Percentiles rank a stretch among this genome's conserved stretches.
phyloP scores from a whole-genome alignment of 2,888 invertebrate genomes.

The Abrostola tripartita region DNA sequence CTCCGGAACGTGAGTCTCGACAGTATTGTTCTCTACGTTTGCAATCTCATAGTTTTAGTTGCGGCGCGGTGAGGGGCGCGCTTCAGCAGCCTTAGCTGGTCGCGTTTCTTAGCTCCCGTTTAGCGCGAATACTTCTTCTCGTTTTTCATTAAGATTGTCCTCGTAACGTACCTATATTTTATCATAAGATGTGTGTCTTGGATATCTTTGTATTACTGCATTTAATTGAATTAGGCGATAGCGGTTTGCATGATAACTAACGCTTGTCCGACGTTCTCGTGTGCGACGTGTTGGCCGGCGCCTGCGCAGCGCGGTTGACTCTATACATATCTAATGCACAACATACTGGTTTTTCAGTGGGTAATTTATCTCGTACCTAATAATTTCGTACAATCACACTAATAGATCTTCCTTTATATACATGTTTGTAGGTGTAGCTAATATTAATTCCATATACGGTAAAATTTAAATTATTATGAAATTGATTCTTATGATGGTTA shows the following conservation, averaged over 20 bases:
- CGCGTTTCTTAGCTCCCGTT: conserved; percentile 30
- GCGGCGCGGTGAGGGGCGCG: conserved; percentile 21
- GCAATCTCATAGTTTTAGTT: conserved; percentile 74
- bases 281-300: conserved; percentile 22
- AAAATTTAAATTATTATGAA: conserved; percentile 61
- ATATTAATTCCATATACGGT: conserved; percentile 57
- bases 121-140: conserved; percentile 39
- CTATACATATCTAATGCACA: conserved; percentile 59
- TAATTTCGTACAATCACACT: conserved; percentile 61
- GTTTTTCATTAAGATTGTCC: conserved; percentile 47
- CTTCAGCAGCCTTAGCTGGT: conserved; percentile 9
- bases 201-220: conserved; percentile 64
- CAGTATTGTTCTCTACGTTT: conserved; percentile 55
- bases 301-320: conserved; percentile 24
- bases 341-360: conserved; percentile 56
- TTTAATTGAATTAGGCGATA: conserved; percentile 68
- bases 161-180: conserved; percentile 47
- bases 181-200: conserved; percentile 55
- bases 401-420: conserved; percentile 68
- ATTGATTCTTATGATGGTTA: conserved; percentile 78
- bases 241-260: conserved; percentile 61
- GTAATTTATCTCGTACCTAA: conserved; percentile 60
- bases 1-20: conserved; percentile 51
- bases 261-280: conserved; percentile 68
- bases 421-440: conserved; percentile 65